Evolutionary conservation across 2,888 invertebrate genomes (phyloP), one percentile per base, ranked within the genome.

Genomic region (Leucophenga montana): DNA sequence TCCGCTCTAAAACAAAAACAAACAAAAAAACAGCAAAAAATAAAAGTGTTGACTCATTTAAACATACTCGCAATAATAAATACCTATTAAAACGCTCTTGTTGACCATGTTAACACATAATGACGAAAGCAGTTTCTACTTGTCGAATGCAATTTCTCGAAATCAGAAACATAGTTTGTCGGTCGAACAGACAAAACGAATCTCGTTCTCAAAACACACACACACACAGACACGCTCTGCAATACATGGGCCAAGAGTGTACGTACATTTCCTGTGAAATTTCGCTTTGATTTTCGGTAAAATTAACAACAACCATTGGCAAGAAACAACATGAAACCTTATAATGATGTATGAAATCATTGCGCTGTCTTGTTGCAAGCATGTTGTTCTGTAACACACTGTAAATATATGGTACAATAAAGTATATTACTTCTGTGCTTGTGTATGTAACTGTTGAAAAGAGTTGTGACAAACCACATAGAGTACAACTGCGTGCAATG

Each of bases 191-290:
- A 14, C 54, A 22, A n/a, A n/a, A 27, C 16, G 11, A 1, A 14
- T 3, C n/a, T 22, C 57, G 14, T 20, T 13, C 57, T 1, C 20
- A 57, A 27, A 11, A 20, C 18, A 20, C 18, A 11, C 22, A 57
- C 14, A 56, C 22, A 14, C 14, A 27, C 13, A 16, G 16, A 13
- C 31, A 31, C 16, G 4, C 33, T 5, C 3, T 3, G 31, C 27
- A 18, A 53, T 16, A n/a, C 6, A 54, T 22, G 22, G 16, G 18
- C 5, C 14, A 18, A 20, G 54, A 1, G 66, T 77, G 65, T 67
- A 75, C 71, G 80, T 76, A 84, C 83, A 84, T 82, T 82, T 82
- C 83, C 84, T 82, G 78, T 83, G 79, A 84, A 79, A 80, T 79
- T 82, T 73, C 74, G 84, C 85, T 84, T 82, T 82, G 85, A 81